Evolutionary conservation across 2,888 invertebrate species (phyloP), one percentile per base, ranked within the genome.

Genomic region (Agriopis leucophaearia): DNA sequence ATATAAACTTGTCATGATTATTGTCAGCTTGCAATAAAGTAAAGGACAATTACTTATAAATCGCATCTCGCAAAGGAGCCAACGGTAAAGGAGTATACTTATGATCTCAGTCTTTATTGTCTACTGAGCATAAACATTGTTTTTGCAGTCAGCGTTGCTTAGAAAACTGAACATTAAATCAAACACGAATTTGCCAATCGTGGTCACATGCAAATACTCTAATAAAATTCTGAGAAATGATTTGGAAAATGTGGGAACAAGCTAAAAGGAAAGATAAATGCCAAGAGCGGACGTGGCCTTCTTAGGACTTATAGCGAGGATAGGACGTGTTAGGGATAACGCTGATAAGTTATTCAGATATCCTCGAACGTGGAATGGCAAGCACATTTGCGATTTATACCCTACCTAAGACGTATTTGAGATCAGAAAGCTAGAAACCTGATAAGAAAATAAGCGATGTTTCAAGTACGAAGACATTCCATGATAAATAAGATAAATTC

Each of bases 111-210:
- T 64, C 40, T 70, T 73, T 79, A 78, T 78, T 78, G 78, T 80
- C 55, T 72, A 62, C 77, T 77, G 77, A 74, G 77, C 76, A 81
- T 78, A 82, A 81, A 79, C 80, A 76, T n/a, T 77, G 74, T 80
- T 79, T 27, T 77, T 78, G 72, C 70, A 64, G 63, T 70, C 50
- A 48, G 12, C 55, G 50, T 54, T 68, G 59, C 61, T 66, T 52
- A 62, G 51, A 56, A 60, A 68, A 66, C 57, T 68, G 51, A 58
- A 63, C 55, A 69, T 63, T 62, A 50, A 63, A 70, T 64, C 27
- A 70, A 64, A 63, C 45, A 69, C 51, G 47, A 59, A 68, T 66
- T 64, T 38, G 15, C 59, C 54, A 51, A 67, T 66, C 44, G 50
- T 60, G 51, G 50, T 59, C 45, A 48, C 51, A 65, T 59, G 52